Base-by-base conservation (phyloP, 2,797 vertebrate genomes). In the Odontamblyopus lacepedii region DNA sequence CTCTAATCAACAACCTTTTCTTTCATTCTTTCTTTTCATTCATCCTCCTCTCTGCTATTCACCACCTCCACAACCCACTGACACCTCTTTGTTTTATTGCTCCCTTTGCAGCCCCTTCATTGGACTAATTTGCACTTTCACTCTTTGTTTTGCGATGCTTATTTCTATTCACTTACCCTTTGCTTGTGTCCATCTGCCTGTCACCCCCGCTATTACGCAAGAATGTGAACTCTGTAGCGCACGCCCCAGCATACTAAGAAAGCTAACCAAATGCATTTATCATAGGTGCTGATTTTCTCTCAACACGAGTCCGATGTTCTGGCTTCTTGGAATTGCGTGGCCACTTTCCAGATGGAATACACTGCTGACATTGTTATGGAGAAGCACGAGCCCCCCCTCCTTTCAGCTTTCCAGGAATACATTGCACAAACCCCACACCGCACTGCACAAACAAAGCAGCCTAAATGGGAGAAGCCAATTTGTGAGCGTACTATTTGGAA, bases 371-470 rank as follows among this genome's bases (percentile, higher is more conserved):
- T 68, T 9, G 30, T 74, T 71, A 69, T 71, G 75, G 71, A 82
- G 56, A 16, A 76, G 73, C 44, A 63, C 70, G 57, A 69, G 73
- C 68, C 76, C 76, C n/a, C 63, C 41, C 41, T 75, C 74, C 79
- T 30, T 51, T 79, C 73, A 64, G 78, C 85, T 91, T 90, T 91
- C 90, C 88, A 89, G 89, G 89, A 91, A 89, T 78, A 91, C 79
- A 77, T 18, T 63, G 71, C 75, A 80, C 57, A 71, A 75, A 78
- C 13, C 26, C 68, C 71, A 78, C 70, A 78, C 77, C 32, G 48
- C 82, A 82, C 76, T 62, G 55, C 71, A 75, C 76, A 71, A 13
- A 76, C 69, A 67, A 76, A 74, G 74, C 48, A 69, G 70, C 65
- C 63, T n/a, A 50, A 81, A 73, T 50, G 75, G 57, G 60, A 78